phyloP scores from a whole-genome alignment of 1,140 invertebrate species.

The Chlorops oryzae region DNA sequence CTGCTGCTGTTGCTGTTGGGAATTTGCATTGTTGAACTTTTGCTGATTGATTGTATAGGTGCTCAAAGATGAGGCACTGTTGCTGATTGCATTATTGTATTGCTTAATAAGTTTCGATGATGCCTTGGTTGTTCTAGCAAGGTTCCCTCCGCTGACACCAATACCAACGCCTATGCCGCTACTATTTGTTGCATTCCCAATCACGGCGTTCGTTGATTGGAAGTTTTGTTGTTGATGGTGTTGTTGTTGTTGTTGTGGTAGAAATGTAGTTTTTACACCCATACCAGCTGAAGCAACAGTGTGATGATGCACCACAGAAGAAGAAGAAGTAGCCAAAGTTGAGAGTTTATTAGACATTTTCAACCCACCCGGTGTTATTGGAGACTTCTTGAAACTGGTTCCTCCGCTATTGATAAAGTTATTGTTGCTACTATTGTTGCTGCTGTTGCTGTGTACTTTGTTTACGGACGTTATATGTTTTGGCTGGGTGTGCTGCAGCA shows the following conservation, averaged over 20 bases:
- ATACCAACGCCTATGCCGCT: no score
- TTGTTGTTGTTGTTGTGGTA: conserved; percentile 21
- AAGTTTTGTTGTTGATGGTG: not conserved
- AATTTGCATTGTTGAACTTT: conserved; percentile 12
- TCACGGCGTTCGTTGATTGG: no score
- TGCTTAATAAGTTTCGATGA: conserved; percentile 41
- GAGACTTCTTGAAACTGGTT: no score
- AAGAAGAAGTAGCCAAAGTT: no score
- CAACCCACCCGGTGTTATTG: no score
- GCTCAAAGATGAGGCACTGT: conserved; percentile 12
- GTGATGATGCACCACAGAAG: conserved; percentile 7
- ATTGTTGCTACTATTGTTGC: conserved; percentile 24
- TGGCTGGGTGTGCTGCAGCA: conserved; percentile 24
- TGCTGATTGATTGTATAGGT: conserved; percentile 33
- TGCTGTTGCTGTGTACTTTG: conserved; percentile 12
- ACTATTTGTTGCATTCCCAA: no score
- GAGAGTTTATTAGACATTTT: no score
- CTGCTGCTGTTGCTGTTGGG: conserved; percentile 8
- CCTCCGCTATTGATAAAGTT: conserved; percentile 10
- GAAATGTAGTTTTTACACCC: conserved; percentile 36
- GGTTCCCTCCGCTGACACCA: no score
- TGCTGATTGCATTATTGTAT: conserved; percentile 20
- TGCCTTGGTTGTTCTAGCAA: conserved; percentile 17
- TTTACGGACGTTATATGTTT: conserved; percentile 9
- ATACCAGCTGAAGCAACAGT: not conserved